Conservation (phyloP, 2,113 vertebrate genomes). For the Prochilodus magdalenae region DNA sequence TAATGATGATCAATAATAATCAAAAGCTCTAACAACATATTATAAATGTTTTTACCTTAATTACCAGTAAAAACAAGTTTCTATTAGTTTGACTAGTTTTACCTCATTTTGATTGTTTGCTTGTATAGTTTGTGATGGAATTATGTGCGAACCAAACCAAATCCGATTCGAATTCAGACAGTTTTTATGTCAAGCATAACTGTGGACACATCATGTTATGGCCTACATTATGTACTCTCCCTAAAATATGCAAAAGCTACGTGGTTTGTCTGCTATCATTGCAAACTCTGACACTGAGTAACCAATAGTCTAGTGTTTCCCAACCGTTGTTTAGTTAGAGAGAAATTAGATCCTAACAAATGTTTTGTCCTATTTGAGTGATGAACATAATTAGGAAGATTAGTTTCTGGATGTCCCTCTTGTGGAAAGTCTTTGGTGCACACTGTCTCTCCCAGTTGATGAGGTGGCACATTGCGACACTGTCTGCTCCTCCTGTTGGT, state of each 20-base stretch:
- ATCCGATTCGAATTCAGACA: too few species aligned
- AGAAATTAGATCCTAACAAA: neutral
- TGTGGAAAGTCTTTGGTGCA: too few species aligned
- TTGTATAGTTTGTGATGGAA: neutral
- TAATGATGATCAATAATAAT: too few species aligned
- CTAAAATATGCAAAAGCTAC: neutral
- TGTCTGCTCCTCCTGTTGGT: neutral
- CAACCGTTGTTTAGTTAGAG: neutral
- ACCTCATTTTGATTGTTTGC: neutral
- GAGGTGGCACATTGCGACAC: neutral
- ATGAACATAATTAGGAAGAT: neutral
- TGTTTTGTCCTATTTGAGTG: neutral
- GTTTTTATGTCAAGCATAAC: too few species aligned
- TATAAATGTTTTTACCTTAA: neutral
- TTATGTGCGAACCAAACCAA: neutral
- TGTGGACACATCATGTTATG: neutral
- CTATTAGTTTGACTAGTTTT: neutral
- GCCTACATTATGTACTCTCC: neutral
- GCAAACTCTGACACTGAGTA: neutral
- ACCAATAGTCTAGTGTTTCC: neutral
- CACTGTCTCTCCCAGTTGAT: neutral
- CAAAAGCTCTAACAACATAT: neutral
- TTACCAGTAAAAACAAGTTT: neutral
- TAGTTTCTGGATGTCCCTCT: neutral
- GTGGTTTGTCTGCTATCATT: neutral